Base-by-base conservation (phyloP, 2,797 vertebrate species). In the Scomberomorus guttatus region DNA sequence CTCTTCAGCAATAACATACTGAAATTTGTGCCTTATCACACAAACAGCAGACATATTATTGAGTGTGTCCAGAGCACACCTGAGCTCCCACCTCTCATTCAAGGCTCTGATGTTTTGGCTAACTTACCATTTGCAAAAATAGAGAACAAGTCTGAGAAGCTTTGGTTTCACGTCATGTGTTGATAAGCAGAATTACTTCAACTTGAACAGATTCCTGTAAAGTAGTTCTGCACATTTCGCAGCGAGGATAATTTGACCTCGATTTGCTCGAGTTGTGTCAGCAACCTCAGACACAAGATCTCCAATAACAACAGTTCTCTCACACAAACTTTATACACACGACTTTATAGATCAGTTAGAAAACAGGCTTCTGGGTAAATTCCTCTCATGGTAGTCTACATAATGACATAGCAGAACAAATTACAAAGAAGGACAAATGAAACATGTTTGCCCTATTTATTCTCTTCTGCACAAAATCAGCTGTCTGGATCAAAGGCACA, bases 371-470 rank as follows among this genome's bases (percentile, higher is more conserved):
- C 34, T 5, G 73, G 61, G 57, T 27, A 37, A 67, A 42, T 68
- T 79, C 63, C 44, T 9, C n/a, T 68, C 65, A 57, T 65, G 61
- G 63, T 8, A 61, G 51, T 57, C 34, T 22, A 6, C 24, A 62
- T 54, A 58, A 32, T 25, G 12, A 59, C 10, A 46, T 3, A 42
- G 22, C 27, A 58, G 22, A 54, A 15, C 11, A 5, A 7, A 60
- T 25, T 25, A 37, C 18, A 24, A 76, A 60, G 69, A 8, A 62
- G 5, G 25, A 69, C 29, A 59, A 24, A 79, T 17, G 20, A 69
- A 70, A 74, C 60, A 76, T 48, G 18, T 75, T 86, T 29, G 24
- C n/a, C 37, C 32, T 55, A 51, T 93, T 94, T 93, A 93, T 91
- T 94, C 52, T 80, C 56, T 54, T 73, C 74, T 75, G 77, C 54